Base-by-base conservation (phyloP, 2,113 vertebrate genomes). In the Paratilapia polleni region DNA sequence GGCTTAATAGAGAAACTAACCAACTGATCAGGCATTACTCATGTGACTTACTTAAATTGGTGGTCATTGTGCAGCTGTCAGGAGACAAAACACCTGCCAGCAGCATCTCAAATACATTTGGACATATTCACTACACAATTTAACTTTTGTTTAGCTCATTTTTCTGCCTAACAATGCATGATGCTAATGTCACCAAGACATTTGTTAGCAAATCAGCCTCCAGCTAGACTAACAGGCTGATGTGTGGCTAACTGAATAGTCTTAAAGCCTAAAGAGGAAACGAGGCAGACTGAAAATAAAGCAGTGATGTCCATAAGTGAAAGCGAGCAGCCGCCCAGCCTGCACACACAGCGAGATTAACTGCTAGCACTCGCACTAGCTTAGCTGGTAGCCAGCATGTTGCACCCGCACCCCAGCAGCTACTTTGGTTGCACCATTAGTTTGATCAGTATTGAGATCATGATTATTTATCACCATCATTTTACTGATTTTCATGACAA, bases 301-400 rank as follows among this genome's bases (percentile, higher is more conserved):
- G 6, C 28, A n/a, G 49, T 10, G 3, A 82, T 70, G 90, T 41
- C 94, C 94, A 86, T 88, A 93, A 26, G 93, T 87, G 92, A 92
- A 91, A 52, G 56, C 19, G 75, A 83, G 86, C 83, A 89, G 83
- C 87, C 90, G 93, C 90, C 84, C 90, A 47, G 76, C 36, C 54
- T 41, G 54, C 84, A 31, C 88, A 82, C 81, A 88, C 77, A 77
- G 70, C 80, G 68, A 68, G 31, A 31, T 73, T 66, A 61, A n/a
- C n/a, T n/a, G n/a, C n/a, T n/a, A n/a, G n/a, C n/a, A n/a, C n/a
- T n/a, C 15, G 1, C 22, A 89, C 76, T 92, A 88, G 70, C 52
- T 34, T 56, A 70, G 87, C 86, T 47, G 12, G 2, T 28, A 77
- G 79, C 64, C 54, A 74, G 73, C 75, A 36, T 83, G 73, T 62